Percentiles rank a stretch among this genome's conserved stretches.
Evolutionary conservation across 2,797 vertebrate genomes (phyloP).

Genomic region (Muraenolepis orangiensis): DNA sequence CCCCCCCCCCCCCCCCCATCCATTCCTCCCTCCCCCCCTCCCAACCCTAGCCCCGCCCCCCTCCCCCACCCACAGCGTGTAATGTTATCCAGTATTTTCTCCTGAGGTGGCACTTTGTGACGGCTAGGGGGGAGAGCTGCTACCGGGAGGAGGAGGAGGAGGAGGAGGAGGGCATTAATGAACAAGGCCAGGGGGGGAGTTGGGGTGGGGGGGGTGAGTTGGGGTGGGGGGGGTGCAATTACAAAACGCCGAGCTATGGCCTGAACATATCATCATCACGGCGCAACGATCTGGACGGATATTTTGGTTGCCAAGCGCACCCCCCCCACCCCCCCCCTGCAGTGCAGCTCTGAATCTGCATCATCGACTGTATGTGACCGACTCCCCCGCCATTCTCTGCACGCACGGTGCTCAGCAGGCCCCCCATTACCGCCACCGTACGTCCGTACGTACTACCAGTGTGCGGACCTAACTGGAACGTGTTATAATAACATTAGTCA

Average conservation of each 20-base stretch:
- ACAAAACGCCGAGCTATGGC: background rate
- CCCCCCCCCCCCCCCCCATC: too few relatives aligned
- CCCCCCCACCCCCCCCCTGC: background rate
- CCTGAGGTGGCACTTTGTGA: conserved; percentile 65
- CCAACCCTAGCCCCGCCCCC: too few relatives aligned
- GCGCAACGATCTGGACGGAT: background rate
- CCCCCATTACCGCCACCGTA: background rate
- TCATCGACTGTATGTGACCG: too few relatives aligned
- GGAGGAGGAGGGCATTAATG: conserved; percentile 6
- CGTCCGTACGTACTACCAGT: too few relatives aligned
- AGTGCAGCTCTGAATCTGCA: too few relatives aligned
- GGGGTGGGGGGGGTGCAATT: conserved; percentile 22
- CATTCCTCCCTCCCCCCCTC: too few relatives aligned
- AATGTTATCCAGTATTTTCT: conserved; percentile 61
- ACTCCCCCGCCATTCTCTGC: too few relatives aligned
- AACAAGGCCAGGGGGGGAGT: conserved; percentile 20
- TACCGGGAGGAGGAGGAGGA: conserved; percentile 24
- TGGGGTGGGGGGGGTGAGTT: conserved; percentile 13
- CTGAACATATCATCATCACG: background rate
- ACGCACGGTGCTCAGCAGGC: background rate
- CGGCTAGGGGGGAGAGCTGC: conserved; percentile 39
- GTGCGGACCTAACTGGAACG: background rate
- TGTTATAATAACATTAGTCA: background rate
- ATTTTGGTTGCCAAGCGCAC: too few relatives aligned
- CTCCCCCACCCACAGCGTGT: too few relatives aligned